Evolutionary conservation across 2,888 invertebrate genomes (phyloP), one percentile per base, ranked within the genome.

Genomic region (Enchytraeus crypticus): DNA sequence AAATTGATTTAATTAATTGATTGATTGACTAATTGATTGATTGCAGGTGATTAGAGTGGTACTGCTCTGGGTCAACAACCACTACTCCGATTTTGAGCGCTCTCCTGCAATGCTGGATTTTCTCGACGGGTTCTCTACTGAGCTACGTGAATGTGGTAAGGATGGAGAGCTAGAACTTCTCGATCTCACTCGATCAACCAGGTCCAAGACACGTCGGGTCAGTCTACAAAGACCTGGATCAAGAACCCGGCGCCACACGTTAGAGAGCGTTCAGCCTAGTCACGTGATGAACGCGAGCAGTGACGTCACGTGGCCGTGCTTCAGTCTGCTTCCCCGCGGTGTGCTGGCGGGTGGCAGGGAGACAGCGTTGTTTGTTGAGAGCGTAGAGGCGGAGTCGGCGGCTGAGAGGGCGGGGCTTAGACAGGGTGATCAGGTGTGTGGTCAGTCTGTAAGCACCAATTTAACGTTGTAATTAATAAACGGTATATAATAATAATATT

Each of bases 51-150:
- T 96, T 0, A 84, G 97, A 62, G 93, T 98, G 0, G 91, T 98
- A 11, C 82, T 98, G 49, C 84, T 97, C 11, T 99, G 98, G 98
- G 96, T 97, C 1, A 97, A 97, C 80, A 97, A 78, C 63, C 79
- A 79, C 66, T 79, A 77, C 70, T 77, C 75, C 62, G 79, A 79
- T 68, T 79, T 79, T 70, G 79, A 79, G 83, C 92, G 90, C 5
- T 91, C 93, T 80, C 88, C 91, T 29, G 87, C 86, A 62, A 93
- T 98, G 93, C 92, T 93, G 86, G 92, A 92, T 72, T 93, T 95
- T 76, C 81, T 96, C 65, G 93, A 47, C 14, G 11, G 8, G 5
- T 47, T 47, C 49, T 21, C 49, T 8, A 18, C 49, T 8, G 14
- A 18, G 26, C 49, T 47, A 18, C 49, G 23, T 8, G 5, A 11